These are phyloP conservation scores for Cephalophus harveyi DNA, from an alignment of 2,113 vertebrate genomes.

Conservation along the genomic window DNA sequence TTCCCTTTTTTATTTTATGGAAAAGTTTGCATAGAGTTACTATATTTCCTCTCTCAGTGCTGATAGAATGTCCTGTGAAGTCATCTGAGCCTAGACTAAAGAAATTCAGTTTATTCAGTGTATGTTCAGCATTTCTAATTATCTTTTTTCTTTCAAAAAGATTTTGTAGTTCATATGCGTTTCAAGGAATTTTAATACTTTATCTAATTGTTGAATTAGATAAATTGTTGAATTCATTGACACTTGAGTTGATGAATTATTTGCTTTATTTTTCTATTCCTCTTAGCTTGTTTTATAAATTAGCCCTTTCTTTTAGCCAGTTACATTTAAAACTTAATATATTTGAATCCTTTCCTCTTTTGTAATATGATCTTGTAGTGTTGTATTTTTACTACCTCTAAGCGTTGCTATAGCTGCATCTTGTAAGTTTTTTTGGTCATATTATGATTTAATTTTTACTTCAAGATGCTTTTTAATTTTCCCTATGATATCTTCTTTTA, in stretches of 20 bases:
- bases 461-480: background rate
- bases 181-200: background rate
- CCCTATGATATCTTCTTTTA: background rate
- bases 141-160: background rate
- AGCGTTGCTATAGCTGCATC: background rate
- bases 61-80: background rate
- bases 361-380: background rate
- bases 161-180: background rate
- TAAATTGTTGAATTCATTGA: background rate
- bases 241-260: background rate
- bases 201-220: too few species aligned
- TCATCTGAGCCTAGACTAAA: background rate
- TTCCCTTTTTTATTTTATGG: background rate
- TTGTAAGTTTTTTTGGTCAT: background rate
- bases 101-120: background rate
- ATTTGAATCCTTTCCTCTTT: background rate
- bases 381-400: background rate
- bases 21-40: background rate
- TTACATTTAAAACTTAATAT: background rate
- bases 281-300: background rate
- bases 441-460: background rate
- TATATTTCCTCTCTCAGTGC: background rate
- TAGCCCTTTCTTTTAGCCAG: background rate
- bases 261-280: background rate
- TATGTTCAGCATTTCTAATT: background rate